Evolutionary conservation across 1,140 invertebrate genomes (phyloP), one percentile per base, ranked within the genome.

Genomic region (Mya arenaria): DNA sequence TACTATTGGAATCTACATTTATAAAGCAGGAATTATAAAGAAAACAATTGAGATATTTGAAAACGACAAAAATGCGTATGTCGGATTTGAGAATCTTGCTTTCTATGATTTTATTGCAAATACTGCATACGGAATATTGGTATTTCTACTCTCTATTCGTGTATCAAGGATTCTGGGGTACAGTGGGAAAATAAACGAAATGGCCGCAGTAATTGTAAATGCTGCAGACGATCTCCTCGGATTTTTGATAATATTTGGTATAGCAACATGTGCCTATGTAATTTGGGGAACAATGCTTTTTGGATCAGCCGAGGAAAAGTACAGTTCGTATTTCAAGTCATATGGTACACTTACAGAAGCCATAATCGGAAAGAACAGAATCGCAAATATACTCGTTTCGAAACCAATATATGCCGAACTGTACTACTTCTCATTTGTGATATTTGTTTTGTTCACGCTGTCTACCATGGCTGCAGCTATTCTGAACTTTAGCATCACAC

Each of bases 401-500:
- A 95, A 96, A 91, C 92, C 95, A 66, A 88, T 96, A 28, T 90
- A 96, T 39, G 96, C 96, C 5, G 96, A 96, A n/a, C 94, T 96
- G 30, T 97, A 95, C 89, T 97, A 96, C 89, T 87, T 96, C 3
- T 93, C 94, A 1, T 97, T 95, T 83, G 95, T 96, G 28, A 95
- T 97, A 88, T 94, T 96, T 78, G 95, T 97, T 0, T 96, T 96
- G 90, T 96, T 97, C 85, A 95, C 96, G 55, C 88, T 97, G 30
- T 89, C 96, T 93, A 96, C 96, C 85, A 96, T 96, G 95, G 96
- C 96, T 87, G 90, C 96, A 84, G 96, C 96, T 48, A 97, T 97
- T 75, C 96, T 97, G 63, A 96, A 96, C 88, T 96, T 96, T 85
- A 96, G 87, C 48, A 88, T 88, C 34, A 63, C 80, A 28, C 65